Conservation (phyloP, 1,140 invertebrate genomes). For the Laupala kohalensis region DNA sequence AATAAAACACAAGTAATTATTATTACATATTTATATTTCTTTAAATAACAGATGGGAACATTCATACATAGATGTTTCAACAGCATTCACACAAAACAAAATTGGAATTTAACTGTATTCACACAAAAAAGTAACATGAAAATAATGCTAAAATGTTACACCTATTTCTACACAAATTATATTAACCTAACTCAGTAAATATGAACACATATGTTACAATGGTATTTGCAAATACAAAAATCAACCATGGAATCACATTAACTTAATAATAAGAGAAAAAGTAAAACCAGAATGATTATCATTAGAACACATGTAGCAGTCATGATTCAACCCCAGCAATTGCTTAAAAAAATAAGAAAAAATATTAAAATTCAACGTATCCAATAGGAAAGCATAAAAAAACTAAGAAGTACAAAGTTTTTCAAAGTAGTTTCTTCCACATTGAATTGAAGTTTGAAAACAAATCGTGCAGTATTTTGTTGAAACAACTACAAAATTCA, state of each 20-base stretch:
- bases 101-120: background rate
- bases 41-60: background rate
- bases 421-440: no score
- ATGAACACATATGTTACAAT: background rate
- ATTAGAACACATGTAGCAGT: background rate
- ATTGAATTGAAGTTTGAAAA: no score
- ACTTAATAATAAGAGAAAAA: background rate
- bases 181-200: background rate
- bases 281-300: background rate
- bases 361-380: no score
- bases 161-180: background rate
- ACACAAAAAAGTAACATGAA: background rate
- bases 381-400: no score
- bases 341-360: no score
- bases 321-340: no score
- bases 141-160: background rate
- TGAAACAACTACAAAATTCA: no score
- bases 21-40: background rate
- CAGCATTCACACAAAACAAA: background rate
- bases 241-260: background rate
- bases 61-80: background rate
- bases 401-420: no score
- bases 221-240: background rate
- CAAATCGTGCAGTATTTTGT: no score
- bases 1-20: no score